Evolutionary conservation across 2,888 invertebrate genomes (phyloP).

Genomic region (Lysandra coridon): DNA sequence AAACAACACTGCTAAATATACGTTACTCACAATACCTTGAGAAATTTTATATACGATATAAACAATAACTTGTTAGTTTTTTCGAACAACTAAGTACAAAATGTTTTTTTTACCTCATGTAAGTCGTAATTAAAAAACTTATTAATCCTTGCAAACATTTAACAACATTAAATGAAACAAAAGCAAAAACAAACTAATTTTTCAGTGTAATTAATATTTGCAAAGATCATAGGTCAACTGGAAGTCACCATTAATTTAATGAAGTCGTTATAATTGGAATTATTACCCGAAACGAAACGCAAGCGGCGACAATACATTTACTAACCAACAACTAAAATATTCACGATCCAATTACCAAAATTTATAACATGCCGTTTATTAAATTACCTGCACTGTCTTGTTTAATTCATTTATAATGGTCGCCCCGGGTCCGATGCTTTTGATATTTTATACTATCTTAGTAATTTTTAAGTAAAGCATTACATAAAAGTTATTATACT

Average conservation of each 20-base stretch:
- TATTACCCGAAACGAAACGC: constrained; percentile 48
- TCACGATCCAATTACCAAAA: constrained; percentile 54
- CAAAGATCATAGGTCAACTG: constrained; percentile 32
- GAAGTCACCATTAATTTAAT: constrained; percentile 43
- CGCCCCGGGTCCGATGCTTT: neutral
- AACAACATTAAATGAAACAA: neutral
- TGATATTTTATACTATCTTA: neutral
- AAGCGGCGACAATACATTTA: constrained; percentile 43
- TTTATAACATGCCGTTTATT: constrained; percentile 48
- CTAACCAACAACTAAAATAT: constrained; percentile 48
- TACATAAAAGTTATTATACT: too few relatives aligned
- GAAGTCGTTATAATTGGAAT: constrained; percentile 46
- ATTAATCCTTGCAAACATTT: neutral
- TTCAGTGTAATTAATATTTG: constrained; percentile 19
- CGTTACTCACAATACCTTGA: neutral
- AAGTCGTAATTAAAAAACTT: neutral
- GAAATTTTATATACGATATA: too few relatives aligned
- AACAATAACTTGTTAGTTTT: neutral
- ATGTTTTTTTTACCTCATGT: neutral
- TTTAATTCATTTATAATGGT: constrained; percentile 7
- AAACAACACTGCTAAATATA: neutral
- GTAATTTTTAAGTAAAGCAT: neutral
- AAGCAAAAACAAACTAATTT: constrained; percentile 21
- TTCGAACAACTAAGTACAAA: neutral
- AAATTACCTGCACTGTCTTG: constrained; percentile 38